A percentile compares a stretch with the other conserved stretches of the same genome.
Evolutionary conservation across 2,797 vertebrate genomes (phyloP).

Genomic region (Megaceryle alcyon): DNA sequence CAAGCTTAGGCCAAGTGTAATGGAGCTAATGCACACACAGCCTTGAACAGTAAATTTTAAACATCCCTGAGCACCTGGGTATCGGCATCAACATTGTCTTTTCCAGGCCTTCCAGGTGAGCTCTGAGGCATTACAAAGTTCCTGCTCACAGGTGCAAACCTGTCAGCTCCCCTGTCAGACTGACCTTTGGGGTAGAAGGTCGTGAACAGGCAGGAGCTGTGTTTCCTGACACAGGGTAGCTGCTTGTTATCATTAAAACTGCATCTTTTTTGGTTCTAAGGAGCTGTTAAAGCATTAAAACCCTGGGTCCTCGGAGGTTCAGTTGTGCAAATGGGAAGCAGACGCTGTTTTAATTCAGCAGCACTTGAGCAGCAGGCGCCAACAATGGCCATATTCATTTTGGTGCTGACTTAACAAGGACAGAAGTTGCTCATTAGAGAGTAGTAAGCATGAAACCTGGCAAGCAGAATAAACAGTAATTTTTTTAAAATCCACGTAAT

Average conservation of each 20-base stretch:
- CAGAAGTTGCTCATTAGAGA: background rate
- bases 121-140: background rate
- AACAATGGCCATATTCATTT: background rate
- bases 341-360: background rate
- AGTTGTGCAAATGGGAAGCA: background rate
- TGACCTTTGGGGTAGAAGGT: background rate
- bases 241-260: background rate
- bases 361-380: background rate
- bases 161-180: rapidly evolving
- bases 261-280: background rate
- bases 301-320: background rate
- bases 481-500: background rate
- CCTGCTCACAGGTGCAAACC: background rate
- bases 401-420: background rate
- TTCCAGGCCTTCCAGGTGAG: background rate
- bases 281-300: background rate
- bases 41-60: background rate
- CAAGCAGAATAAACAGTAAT: background rate
- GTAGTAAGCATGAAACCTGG: background rate
- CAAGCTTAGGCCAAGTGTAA: background rate
- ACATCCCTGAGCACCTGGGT: background rate
- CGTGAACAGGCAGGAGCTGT: background rate
- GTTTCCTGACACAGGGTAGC: background rate
- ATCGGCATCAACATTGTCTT: background rate
- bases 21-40: background rate